Evolutionary conservation across 1,140 invertebrate species (phyloP).

Genomic region (Meloidogyne exigua): DNA sequence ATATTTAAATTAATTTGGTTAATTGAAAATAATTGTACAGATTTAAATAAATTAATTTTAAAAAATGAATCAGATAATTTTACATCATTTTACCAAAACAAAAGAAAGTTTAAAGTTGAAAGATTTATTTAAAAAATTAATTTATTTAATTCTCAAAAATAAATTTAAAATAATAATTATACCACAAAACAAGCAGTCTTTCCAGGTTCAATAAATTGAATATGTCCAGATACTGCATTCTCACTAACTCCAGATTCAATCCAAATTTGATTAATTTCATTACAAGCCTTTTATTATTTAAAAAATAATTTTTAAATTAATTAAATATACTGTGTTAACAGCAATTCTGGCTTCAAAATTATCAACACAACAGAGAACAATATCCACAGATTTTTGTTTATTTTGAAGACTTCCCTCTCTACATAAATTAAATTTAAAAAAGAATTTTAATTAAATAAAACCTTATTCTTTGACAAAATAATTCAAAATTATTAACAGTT

Average conservation of each 20-base stretch:
- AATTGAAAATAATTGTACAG: too few species aligned
- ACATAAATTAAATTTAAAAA: constrained; percentile 53
- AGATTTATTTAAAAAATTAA: too few species aligned
- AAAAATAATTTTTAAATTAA: constrained; percentile 9
- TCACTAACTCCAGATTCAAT: constrained; percentile 98
- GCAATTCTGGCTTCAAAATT: constrained; percentile 98
- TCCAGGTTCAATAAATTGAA: constrained; percentile 92
- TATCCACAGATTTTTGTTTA: constrained; percentile 75
- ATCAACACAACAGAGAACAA: constrained; percentile 95
- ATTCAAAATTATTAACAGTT: constrained; percentile 86
- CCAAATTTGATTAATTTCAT: constrained; percentile 88
- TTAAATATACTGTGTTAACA: constrained; percentile 78
- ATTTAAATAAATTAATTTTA: too few species aligned
- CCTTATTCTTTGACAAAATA: constrained; percentile 82
- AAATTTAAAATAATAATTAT: constrained; percentile 32
- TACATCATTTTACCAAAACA: too few species aligned
- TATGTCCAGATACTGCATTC: constrained; percentile 97
- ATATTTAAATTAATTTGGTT: too few species aligned
- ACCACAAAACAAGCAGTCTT: constrained; percentile 95
- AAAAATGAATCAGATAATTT: too few species aligned
- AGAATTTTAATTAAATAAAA: constrained; percentile 62
- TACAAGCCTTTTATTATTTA: constrained; percentile 86
- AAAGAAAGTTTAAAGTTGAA: too few species aligned
- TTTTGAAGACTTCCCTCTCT: constrained; percentile 69
- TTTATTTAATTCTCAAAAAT: too few species aligned